These are phyloP conservation scores for Danaus melanippus DNA, from an alignment of 1,140 invertebrate species.

Conservation along the genomic window DNA sequence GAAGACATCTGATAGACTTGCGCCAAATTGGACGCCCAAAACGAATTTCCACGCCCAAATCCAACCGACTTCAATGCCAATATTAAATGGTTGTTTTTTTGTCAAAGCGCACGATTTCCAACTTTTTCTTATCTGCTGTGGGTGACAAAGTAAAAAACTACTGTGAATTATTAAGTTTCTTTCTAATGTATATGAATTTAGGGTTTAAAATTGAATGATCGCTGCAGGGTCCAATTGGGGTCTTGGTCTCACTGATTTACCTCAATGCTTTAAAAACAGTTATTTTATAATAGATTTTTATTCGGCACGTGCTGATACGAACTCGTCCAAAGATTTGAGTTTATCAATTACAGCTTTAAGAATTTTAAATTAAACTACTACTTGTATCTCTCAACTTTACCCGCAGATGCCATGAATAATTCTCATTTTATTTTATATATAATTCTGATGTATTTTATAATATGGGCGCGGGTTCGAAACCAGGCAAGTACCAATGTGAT, in stretches of 20 bases:
- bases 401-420: too few relatives aligned
- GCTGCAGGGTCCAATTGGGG: slow-evolving; percentile 25
- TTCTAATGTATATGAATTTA: slow-evolving; percentile 1
- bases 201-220: slow-evolving; percentile 17
- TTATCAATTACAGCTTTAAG: too few relatives aligned
- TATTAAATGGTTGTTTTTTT: slow-evolving; percentile 60
- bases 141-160: slow-evolving; percentile 62
- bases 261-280: slow-evolving; percentile 46
- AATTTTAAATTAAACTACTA: too few relatives aligned
- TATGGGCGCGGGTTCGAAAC: too few relatives aligned
- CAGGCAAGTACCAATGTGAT: too few relatives aligned
- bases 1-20: slow-evolving; percentile 5
- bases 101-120: slow-evolving; percentile 59
- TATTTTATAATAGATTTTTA: slow-evolving; percentile 34
- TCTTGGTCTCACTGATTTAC: slow-evolving; percentile 55
- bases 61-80: slow-evolving; percentile 50
- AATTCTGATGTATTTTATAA: too few relatives aligned
- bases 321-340: too few relatives aligned
- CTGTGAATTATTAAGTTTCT: slow-evolving; percentile 14
- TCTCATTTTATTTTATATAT: too few relatives aligned
- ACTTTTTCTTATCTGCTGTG: slow-evolving; percentile 51
- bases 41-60: slow-evolving; percentile 56
- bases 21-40: slow-evolving; percentile 39
- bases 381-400: too few relatives aligned
- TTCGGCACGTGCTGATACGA: slow-evolving; percentile 37